Conservation (phyloP, 1,140 invertebrate genomes). For the Mylabris phalerata region DNA sequence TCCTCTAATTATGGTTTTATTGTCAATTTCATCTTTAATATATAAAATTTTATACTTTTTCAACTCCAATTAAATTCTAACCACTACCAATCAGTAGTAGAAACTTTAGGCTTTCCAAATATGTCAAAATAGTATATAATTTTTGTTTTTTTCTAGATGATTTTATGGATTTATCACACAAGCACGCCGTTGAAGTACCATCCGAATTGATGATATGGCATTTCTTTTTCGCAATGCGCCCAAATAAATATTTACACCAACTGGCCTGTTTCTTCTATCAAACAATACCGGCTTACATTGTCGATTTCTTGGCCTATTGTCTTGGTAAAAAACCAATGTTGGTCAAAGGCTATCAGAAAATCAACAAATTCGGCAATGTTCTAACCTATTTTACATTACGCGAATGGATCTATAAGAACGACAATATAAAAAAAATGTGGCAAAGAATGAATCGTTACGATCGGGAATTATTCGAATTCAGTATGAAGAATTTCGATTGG, state of each 20-base stretch:
- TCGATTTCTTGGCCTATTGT: constrained; percentile 7
- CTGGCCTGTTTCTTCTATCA: constrained; percentile 9
- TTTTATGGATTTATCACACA: constrained; percentile 10
- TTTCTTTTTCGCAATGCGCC: constrained; percentile 1
- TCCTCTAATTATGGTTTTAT: too few species aligned
- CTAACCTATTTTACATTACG: constrained; percentile 65
- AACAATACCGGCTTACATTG: constrained; percentile 5
- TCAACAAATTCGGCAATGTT: constrained; percentile 63
- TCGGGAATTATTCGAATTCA: constrained; percentile 53
- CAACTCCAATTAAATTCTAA: too few species aligned
- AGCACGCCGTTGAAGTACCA: constrained; percentile 25
- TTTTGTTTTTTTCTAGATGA: constrained; percentile 21
- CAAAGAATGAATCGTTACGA: constrained; percentile 53
- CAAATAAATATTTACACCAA: not conserved
- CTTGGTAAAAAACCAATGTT: constrained; percentile 38
- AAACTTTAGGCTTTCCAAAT: not conserved
- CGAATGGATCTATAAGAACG: constrained; percentile 66
- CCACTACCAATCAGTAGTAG: too few species aligned
- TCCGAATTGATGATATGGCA: not conserved
- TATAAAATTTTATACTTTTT: too few species aligned
- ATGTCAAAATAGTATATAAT: not conserved
- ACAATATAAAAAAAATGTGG: constrained; percentile 57
- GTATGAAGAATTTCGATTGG: constrained; percentile 53
- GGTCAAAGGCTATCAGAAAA: constrained; percentile 66
- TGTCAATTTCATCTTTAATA: too few species aligned